These are phyloP conservation scores for Linyphia triangularis DNA, from an alignment of 2,888 invertebrate species.

Conservation along the genomic window DNA sequence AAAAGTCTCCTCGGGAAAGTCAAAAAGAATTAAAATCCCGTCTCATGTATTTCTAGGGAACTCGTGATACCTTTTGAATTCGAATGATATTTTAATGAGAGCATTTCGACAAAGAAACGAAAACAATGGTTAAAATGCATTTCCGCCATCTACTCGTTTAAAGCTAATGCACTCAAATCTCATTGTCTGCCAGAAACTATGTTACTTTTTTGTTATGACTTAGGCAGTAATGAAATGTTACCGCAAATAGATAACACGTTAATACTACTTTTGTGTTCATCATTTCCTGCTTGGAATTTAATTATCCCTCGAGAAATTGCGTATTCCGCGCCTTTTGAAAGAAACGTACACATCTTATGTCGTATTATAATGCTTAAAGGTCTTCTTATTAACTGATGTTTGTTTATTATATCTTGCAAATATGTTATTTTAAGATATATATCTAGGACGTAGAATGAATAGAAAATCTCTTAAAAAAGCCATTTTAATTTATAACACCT, in stretches of 20 bases:
- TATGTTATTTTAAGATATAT: conserved; percentile 46
- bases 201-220: background rate
- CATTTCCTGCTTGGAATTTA: conserved; percentile 37
- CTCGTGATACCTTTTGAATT: conserved; percentile 14
- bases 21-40: background rate
- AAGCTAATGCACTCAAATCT: conserved; percentile 41
- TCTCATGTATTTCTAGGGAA: background rate
- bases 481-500: conserved; percentile 18
- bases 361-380: background rate
- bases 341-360: background rate
- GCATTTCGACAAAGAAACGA: background rate
- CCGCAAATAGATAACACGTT: conserved; percentile 50
- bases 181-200: conserved; percentile 25
- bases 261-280: conserved; percentile 16
- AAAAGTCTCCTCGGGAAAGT: background rate
- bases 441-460: conserved; percentile 12
- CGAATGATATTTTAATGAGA: conserved; percentile 14
- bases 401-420: conserved; percentile 30
- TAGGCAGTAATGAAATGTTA: conserved; percentile 20
- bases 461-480: conserved; percentile 35
- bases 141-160: conserved; percentile 10
- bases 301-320: conserved; percentile 26
- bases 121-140: background rate
- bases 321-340: conserved; percentile 26
- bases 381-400: conserved; percentile 1